phyloP scores from a whole-genome alignment of 2,113 vertebrate species.

The Heptranchias perlo region DNA sequence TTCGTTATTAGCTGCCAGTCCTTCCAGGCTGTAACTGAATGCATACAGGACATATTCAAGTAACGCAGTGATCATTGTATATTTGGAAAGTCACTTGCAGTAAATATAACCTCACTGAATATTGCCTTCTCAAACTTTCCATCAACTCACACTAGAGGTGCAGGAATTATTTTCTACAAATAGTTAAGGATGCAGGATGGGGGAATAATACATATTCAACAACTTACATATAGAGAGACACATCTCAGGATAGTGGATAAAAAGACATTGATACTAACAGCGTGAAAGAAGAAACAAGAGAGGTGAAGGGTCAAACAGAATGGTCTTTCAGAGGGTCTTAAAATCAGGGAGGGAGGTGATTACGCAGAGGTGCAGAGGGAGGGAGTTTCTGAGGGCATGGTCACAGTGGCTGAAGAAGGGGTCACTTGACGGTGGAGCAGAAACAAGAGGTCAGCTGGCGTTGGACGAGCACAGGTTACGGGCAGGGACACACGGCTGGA shows the following conservation, averaged over 20 bases:
- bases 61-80: neutral
- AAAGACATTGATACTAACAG: neutral
- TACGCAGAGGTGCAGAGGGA: neutral
- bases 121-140: neutral
- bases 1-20: slow-evolving; percentile 63
- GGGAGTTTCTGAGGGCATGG: neutral
- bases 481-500: neutral
- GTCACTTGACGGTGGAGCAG: neutral
- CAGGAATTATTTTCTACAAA: neutral
- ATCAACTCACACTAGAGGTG: neutral
- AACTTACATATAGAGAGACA: neutral
- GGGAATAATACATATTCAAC: neutral
- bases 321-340: neutral
- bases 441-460: neutral
- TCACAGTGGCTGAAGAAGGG: neutral
- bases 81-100: neutral
- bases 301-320: neutral
- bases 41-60: slow-evolving; percentile 42
- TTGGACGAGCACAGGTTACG: neutral
- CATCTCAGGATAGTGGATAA: neutral
- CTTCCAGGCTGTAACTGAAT: slow-evolving; percentile 89
- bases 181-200: neutral
- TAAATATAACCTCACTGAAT: neutral
- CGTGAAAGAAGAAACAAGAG: neutral
- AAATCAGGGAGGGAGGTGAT: neutral